Conservation (phyloP, 2,797 vertebrate species). For the Urocyon cinereoargenteus region DNA sequence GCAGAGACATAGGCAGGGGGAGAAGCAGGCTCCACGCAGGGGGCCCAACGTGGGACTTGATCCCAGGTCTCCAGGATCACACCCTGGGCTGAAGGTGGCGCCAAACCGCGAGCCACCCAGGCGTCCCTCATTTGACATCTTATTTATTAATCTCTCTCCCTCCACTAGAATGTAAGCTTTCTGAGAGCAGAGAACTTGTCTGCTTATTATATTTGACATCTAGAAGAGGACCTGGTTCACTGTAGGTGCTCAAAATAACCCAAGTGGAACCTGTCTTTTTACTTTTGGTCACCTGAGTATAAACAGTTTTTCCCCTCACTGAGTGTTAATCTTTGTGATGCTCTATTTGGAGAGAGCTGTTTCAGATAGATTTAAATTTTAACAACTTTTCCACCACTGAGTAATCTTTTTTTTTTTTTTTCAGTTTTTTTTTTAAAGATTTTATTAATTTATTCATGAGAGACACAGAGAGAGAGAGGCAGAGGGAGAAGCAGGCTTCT, state of each 20-base stretch:
- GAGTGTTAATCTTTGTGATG: slow-evolving; percentile 17
- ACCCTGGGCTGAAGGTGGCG: too few species aligned
- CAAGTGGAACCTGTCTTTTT: background rate
- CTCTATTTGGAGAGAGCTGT: slow-evolving; percentile 38
- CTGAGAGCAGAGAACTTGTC: background rate
- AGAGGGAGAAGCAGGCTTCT: too few species aligned
- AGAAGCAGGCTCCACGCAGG: too few species aligned
- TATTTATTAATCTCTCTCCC: background rate
- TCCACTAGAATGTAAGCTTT: background rate
- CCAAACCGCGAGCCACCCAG: too few species aligned
- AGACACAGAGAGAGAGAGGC: too few species aligned
- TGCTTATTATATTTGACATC: background rate
- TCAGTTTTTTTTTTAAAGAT: too few species aligned
- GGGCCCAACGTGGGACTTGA: too few species aligned
- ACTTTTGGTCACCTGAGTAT: background rate
- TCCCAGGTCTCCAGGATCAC: too few species aligned
- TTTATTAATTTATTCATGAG: too few species aligned
- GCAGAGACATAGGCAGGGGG: too few species aligned
- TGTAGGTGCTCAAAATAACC: slow-evolving; percentile 5
- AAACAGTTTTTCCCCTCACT: background rate
- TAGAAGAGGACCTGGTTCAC: background rate
- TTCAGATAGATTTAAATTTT: slow-evolving; percentile 57
- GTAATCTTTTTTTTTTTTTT: background rate
- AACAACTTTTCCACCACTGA: slow-evolving; percentile 16
- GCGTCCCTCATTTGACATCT: background rate